Evolutionary conservation across 2,797 vertebrate genomes (phyloP).

Genomic region (Brachyrhaphis roseni): DNA sequence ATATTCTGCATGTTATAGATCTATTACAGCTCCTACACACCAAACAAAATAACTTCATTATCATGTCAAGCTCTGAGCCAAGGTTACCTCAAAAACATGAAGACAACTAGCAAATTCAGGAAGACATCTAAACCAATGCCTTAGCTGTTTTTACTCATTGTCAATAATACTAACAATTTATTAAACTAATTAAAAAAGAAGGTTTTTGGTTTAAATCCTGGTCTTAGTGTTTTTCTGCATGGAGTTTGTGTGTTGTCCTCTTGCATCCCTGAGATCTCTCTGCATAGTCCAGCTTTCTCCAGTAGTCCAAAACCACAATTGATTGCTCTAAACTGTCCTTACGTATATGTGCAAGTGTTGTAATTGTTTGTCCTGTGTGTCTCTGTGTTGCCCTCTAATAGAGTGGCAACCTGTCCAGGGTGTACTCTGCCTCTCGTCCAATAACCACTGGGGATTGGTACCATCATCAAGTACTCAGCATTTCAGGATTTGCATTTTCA

Average conservation of each 20-base stretch:
- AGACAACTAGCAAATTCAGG: neutral
- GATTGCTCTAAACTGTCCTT: neutral
- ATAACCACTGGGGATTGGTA: neutral
- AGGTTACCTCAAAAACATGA: no score
- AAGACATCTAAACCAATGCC: neutral
- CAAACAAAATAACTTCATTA: no score
- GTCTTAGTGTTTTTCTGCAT: neutral
- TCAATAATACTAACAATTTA: neutral
- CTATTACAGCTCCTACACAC: no score
- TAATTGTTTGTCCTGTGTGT: neutral
- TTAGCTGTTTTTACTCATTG: neutral
- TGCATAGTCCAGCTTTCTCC: neutral
- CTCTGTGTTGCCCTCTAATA: neutral
- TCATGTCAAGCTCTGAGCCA: no score
- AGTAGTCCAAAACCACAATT: neutral
- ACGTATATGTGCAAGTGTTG: neutral
- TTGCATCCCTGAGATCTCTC: neutral
- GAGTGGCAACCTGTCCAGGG: neutral
- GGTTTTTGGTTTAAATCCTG: no score
- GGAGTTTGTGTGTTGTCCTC: neutral
- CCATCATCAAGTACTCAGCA: neutral
- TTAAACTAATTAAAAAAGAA: neutral
- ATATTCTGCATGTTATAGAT: no score
- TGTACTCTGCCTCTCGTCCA: no score
- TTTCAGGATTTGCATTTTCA: neutral